Conservation (phyloP, 64 coral and sea anemone species). For the Montipora foliosa region DNA sequence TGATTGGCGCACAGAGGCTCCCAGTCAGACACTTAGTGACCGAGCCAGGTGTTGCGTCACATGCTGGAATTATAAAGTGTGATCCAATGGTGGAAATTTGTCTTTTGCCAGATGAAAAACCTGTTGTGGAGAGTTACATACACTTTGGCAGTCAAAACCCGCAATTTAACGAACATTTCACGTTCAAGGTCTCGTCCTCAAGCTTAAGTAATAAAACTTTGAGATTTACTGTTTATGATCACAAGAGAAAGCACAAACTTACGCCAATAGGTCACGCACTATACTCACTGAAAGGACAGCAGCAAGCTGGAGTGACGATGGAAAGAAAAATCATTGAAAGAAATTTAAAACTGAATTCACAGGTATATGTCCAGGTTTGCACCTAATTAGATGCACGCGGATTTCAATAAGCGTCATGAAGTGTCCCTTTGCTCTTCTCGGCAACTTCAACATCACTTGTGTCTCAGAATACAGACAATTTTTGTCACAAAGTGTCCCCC, state of each 20-base stretch:
- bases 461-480: too few species aligned
- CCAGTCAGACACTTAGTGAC: constrained; percentile 82
- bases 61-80: constrained; percentile 67
- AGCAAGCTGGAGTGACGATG: constrained; percentile 16
- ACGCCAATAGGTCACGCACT: constrained; percentile 78
- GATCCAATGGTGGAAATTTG: constrained; percentile 68
- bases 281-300: constrained; percentile 76
- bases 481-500: too few species aligned
- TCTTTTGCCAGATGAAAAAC: constrained; percentile 79
- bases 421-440: too few species aligned
- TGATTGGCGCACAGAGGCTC: constrained; percentile 69
- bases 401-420: too few species aligned
- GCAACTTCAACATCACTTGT: too few species aligned
- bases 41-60: constrained; percentile 34
- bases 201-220: constrained; percentile 77
- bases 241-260: constrained; percentile 65
- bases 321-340: constrained; percentile 54
- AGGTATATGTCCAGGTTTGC: too few species aligned
- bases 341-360: constrained; percentile 73
- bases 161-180: constrained; percentile 74
- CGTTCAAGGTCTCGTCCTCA: constrained; percentile 56
- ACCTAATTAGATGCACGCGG: too few species aligned
- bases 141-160: constrained; percentile 62
- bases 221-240: constrained; percentile 75
- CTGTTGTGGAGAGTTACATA: constrained; percentile 67